A percentile compares a stretch with the other conserved stretches of the same genome.
These are phyloP conservation scores for Mus musculus DNA, from an alignment of 2,113 vertebrate species.

Conservation along the genomic window DNA sequence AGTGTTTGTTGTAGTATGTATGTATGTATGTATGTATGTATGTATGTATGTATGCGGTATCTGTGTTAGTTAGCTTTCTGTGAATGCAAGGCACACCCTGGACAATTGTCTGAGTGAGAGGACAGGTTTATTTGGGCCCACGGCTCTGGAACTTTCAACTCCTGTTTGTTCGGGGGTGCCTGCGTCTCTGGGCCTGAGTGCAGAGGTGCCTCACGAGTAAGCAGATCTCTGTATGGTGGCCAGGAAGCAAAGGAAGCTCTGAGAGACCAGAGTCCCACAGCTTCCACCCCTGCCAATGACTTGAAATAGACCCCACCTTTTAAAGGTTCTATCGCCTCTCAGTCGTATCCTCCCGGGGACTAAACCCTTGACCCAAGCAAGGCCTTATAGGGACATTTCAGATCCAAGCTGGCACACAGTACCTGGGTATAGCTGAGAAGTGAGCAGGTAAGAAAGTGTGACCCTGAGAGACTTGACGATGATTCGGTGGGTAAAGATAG, in stretches of 20 bases:
- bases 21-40: neutral
- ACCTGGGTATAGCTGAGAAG: neutral
- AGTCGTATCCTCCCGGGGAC: neutral
- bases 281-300: no score
- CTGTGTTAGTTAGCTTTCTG: neutral
- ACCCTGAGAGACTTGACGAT: neutral
- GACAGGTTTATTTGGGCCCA: neutral
- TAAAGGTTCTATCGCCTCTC: neutral
- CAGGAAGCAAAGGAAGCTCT: neutral
- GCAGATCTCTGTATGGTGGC: no score
- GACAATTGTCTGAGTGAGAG: neutral
- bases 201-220: neutral
- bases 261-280: no score
- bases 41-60: neutral
- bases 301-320: neutral
- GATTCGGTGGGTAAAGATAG: neutral
- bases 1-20: neutral
- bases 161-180: no score
- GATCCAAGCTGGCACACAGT: neutral
- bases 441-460: neutral
- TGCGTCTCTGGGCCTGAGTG: neutral
- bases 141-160: neutral
- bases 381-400: neutral
- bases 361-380: neutral
- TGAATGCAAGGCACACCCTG: neutral